These are phyloP conservation scores for Heliconius ismenius DNA, from an alignment of 2,888 invertebrate species.

Conservation along the genomic window DNA sequence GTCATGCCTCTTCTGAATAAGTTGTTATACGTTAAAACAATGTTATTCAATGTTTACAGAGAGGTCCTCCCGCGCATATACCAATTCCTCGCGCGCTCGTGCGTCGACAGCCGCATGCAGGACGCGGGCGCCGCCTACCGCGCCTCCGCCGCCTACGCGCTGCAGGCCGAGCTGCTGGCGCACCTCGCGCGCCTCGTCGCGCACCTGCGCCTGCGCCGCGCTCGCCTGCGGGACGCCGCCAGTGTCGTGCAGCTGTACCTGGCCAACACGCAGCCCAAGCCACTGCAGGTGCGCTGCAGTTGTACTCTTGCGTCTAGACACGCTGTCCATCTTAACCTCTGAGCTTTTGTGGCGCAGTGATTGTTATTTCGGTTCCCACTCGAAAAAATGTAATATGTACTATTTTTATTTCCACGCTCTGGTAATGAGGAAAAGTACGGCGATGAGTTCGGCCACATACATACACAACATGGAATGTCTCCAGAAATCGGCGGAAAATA, in stretches of 20 bases:
- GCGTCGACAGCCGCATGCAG: slow-evolving; percentile 82
- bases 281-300: slow-evolving; percentile 80
- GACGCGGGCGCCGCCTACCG: slow-evolving; percentile 82
- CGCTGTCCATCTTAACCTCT: too few species aligned
- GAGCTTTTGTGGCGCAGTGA: too few species aligned
- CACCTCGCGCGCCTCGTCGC: slow-evolving; percentile 72
- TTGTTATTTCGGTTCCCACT: too few species aligned
- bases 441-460: too few species aligned
- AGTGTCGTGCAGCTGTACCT: slow-evolving; percentile 77
- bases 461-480: too few species aligned
- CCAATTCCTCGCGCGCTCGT: slow-evolving; percentile 76
- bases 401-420: too few species aligned
- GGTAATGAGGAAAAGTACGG: too few species aligned
- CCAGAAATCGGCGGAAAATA: too few species aligned
- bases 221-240: slow-evolving; percentile 55
- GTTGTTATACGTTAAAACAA: too few species aligned
- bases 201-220: not conserved
- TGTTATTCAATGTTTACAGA: slow-evolving; percentile 59
- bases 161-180: slow-evolving; percentile 78
- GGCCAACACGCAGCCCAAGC: slow-evolving; percentile 82
- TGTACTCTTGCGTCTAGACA: too few species aligned
- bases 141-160: slow-evolving; percentile 70
- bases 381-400: too few species aligned
- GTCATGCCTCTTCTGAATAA: too few species aligned
- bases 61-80: slow-evolving; percentile 85